A percentile compares a stretch with the other conserved stretches of the same genome.
Evolutionary conservation across 2,113 vertebrate species (phyloP).

Genomic region (Phaethornis superciliosus): DNA sequence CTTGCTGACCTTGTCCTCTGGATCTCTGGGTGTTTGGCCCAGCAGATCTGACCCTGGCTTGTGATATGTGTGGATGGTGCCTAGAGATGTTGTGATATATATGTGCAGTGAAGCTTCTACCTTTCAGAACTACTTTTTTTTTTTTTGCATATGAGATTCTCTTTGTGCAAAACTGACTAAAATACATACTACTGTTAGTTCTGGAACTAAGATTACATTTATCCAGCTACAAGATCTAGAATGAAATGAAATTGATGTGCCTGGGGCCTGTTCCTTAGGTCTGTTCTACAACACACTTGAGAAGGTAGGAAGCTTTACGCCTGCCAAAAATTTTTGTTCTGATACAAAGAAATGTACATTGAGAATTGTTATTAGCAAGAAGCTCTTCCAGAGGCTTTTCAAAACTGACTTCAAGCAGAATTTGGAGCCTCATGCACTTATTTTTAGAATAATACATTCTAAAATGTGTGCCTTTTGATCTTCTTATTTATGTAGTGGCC

Average conservation of each 20-base stretch:
- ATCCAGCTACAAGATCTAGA: background rate
- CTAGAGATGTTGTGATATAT: background rate
- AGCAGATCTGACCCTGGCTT: background rate
- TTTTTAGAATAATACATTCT: background rate
- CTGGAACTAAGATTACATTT: background rate
- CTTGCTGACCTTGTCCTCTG: background rate
- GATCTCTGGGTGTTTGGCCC: background rate
- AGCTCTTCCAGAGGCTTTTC: background rate
- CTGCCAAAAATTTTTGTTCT: background rate
- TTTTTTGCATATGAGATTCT: background rate
- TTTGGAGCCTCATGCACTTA: background rate
- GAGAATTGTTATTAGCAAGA: background rate
- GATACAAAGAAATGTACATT: background rate
- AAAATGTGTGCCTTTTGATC: background rate
- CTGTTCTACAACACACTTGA: background rate
- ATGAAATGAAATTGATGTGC: background rate
- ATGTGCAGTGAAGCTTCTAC: background rate
- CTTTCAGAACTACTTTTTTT: background rate
- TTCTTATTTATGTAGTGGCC: background rate
- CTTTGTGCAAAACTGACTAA: background rate
- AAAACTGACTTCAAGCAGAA: background rate
- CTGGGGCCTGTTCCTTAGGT: background rate
- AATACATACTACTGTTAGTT: background rate
- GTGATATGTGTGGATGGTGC: background rate
- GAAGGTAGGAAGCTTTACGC: background rate